Percentiles rank a stretch among this genome's conserved stretches.
Conservation (phyloP, 2,113 vertebrate species). For the Crotalus tigris region DNA sequence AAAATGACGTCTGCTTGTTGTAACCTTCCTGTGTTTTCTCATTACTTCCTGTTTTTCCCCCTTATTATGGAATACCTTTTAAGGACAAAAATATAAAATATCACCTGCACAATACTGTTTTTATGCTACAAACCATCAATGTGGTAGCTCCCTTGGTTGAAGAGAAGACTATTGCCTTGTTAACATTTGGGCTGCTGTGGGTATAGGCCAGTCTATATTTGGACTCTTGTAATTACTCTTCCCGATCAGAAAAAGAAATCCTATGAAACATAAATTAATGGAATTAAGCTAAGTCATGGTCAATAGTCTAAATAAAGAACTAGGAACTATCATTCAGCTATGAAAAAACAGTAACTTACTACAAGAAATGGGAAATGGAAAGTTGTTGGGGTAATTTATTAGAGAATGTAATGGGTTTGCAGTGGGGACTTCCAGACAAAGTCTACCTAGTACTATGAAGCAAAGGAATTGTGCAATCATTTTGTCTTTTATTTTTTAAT, state of each 20-base stretch:
- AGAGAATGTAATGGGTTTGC: not conserved
- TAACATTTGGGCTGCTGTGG: not conserved
- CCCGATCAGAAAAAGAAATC: not conserved
- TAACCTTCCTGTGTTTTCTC: not conserved
- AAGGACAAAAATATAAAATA: not conserved
- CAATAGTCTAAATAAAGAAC: not conserved
- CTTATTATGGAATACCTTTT: not conserved
- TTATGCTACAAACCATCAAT: not conserved
- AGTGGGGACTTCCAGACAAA: not conserved
- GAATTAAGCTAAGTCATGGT: not conserved
- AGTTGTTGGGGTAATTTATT: not conserved
- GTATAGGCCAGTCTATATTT: not conserved
- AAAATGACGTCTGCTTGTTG: not conserved
- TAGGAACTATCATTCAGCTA: not conserved
- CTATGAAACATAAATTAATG: not conserved
- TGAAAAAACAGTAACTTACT: not conserved
- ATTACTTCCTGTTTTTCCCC: not conserved
- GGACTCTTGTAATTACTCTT: not conserved
- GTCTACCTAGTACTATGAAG: not conserved
- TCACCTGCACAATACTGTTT: not conserved
- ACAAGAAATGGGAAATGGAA: not conserved
- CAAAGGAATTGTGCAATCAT: not conserved
- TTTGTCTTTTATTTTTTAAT: not conserved
- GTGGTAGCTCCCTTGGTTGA: not conserved
- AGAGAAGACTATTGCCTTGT: not conserved